These are phyloP conservation scores for Molothrus aeneus DNA, from an alignment of 2,797 vertebrate genomes.

Conservation along the genomic window DNA sequence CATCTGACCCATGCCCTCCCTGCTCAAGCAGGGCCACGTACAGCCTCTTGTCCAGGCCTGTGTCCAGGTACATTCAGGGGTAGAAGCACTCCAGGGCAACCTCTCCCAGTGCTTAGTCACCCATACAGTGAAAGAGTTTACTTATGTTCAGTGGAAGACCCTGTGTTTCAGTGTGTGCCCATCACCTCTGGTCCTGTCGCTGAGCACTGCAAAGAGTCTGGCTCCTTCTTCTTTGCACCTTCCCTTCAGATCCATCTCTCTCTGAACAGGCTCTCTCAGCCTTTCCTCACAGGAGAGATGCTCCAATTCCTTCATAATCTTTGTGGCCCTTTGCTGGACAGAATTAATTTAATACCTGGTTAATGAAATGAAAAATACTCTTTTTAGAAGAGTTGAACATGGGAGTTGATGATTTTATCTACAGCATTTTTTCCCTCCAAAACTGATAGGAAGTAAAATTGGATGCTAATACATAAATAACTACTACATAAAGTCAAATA, in stretches of 20 bases:
- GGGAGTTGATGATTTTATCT: neutral
- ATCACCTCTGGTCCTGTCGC: neutral
- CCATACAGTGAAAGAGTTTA: neutral
- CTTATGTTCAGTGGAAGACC: neutral
- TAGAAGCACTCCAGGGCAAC: neutral
- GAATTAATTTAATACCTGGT: neutral
- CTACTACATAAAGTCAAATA: neutral
- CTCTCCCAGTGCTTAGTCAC: neutral
- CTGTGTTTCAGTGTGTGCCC: neutral
- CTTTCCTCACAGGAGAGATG: neutral
- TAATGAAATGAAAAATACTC: neutral
- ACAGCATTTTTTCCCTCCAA: accelerated
- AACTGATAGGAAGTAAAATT: neutral
- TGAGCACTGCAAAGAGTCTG: neutral
- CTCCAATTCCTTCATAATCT: neutral
- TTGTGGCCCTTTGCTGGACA: accelerated
- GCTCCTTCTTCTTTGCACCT: neutral
- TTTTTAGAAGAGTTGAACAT: neutral
- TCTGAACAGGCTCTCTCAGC: neutral
- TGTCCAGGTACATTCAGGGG: neutral
- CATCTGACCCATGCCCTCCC: accelerated
- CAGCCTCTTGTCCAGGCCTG: neutral
- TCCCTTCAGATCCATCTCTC: neutral
- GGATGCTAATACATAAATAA: neutral
- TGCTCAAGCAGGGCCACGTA: neutral